Evolutionary conservation across 2,113 vertebrate genomes (phyloP).

Genomic region (Atrichornis clamosus): DNA sequence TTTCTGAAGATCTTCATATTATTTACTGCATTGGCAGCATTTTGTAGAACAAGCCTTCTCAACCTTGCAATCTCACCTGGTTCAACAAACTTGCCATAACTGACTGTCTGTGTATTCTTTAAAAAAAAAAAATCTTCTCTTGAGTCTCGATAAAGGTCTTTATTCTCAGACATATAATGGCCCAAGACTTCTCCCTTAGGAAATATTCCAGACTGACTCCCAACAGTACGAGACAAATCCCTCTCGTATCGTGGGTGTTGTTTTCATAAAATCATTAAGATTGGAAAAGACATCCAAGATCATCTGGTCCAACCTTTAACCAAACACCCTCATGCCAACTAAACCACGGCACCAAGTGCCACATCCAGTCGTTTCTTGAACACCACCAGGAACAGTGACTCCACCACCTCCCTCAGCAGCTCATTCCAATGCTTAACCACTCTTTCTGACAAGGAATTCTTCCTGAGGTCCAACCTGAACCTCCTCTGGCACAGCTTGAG

Average conservation of each 20-base stretch:
- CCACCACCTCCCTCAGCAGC: background rate
- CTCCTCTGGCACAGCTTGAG: background rate
- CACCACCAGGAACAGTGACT: background rate
- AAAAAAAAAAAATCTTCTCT: background rate
- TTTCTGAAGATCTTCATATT: background rate
- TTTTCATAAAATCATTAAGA: background rate
- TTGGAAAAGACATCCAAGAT: background rate
- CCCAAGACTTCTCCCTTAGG: background rate
- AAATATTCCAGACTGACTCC: background rate
- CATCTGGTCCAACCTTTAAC: background rate
- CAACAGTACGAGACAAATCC: background rate
- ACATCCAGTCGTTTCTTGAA: rapidly evolving
- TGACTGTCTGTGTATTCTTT: background rate
- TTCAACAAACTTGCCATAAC: background rate
- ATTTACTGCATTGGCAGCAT: background rate
- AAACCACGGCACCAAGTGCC: background rate
- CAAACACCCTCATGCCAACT: background rate
- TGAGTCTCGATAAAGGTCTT: background rate
- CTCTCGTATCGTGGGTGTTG: background rate
- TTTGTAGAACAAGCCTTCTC: background rate
- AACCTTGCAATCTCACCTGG: background rate
- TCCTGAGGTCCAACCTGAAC: background rate
- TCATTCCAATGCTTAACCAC: background rate
- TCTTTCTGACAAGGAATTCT: background rate
- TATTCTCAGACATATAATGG: background rate